A percentile compares a stretch with the other conserved stretches of the same genome.
Conservation (phyloP, 2,113 vertebrate genomes). For the Urocynchramus pylzowi region DNA sequence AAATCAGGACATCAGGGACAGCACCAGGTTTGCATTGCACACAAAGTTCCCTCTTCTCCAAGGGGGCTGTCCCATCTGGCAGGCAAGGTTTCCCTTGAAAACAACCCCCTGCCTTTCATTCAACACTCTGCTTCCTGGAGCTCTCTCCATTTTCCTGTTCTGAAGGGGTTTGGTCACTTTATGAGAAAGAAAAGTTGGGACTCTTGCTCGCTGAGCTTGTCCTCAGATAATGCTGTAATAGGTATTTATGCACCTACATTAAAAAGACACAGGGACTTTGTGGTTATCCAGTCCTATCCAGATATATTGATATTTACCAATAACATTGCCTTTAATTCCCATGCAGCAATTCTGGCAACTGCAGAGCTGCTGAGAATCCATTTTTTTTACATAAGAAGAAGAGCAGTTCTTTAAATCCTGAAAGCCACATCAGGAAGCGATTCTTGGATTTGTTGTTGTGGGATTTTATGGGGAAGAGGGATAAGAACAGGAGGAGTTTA, state of each 20-base stretch:
- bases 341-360: not conserved
- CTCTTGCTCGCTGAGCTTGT: not conserved
- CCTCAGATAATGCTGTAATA: not conserved
- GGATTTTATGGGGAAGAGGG: rapidly evolving
- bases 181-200: not conserved
- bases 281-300: not conserved
- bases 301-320: not conserved
- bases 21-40: not conserved
- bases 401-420: not conserved
- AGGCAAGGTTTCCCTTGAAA: not conserved
- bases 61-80: not conserved
- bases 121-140: not conserved
- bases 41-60: not conserved
- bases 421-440: not conserved
- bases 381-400: not conserved
- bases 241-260: not conserved
- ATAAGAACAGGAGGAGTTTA: not conserved
- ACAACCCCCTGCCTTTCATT: not conserved
- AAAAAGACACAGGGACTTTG: not conserved
- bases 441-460: not conserved
- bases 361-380: not conserved
- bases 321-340: not conserved
- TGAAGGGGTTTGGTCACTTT: not conserved
- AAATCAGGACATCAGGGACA: not conserved
- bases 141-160: not conserved